A percentile compares a stretch with the other conserved stretches of the same genome.
These are phyloP conservation scores for Anoplolepis gracilipes DNA, from an alignment of 1,140 invertebrate species.

Conservation along the genomic window DNA sequence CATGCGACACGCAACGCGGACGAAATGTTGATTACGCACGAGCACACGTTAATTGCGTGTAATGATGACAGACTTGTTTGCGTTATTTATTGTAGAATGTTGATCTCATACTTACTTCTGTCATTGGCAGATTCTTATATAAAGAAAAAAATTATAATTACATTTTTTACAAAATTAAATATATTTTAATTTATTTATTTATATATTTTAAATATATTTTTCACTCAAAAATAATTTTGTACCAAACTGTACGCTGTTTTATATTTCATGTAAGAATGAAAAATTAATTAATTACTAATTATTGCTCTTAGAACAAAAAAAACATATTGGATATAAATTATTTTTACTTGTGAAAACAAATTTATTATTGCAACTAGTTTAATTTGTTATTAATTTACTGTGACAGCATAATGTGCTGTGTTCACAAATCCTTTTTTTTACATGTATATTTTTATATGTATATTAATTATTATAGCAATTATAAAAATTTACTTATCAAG, in stretches of 20 bases:
- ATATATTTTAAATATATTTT: too few species aligned
- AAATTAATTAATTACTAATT: too few species aligned
- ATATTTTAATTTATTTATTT: too few species aligned
- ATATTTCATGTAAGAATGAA: not conserved
- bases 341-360: not conserved
- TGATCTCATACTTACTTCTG: conserved; percentile 5
- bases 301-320: not conserved
- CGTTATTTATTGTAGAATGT: not conserved
- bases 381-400: too few species aligned
- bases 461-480: too few species aligned
- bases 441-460: too few species aligned
- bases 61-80: not conserved
- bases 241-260: not conserved
- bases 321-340: too few species aligned
- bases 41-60: not conserved
- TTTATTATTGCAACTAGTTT: too few species aligned
- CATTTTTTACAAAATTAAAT: too few species aligned
- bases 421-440: too few species aligned
- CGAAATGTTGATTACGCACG: conserved; percentile 4
- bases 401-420: too few species aligned
- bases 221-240: not conserved
- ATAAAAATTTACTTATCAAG: too few species aligned
- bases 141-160: not conserved
- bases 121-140: not conserved
- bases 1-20: not conserved